These are phyloP conservation scores for Falco concolor DNA, from an alignment of 2,797 vertebrate species.

Conservation along the genomic window DNA sequence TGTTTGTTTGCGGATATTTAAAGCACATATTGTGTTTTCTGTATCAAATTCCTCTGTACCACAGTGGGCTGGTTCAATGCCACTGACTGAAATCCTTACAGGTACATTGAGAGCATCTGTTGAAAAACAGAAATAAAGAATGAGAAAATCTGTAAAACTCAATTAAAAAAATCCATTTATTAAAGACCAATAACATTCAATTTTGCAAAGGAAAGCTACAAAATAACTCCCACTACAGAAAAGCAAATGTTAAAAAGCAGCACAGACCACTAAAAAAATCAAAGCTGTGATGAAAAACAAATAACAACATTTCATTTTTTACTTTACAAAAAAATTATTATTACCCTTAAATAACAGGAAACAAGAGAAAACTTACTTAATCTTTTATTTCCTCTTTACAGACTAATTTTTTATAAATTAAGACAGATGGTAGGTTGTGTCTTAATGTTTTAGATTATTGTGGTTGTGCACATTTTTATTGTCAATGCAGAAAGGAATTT, in stretches of 20 bases:
- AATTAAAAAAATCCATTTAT: neutral
- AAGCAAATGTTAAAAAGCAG: neutral
- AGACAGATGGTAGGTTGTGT: neutral
- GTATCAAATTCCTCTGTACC: slow-evolving; percentile 77
- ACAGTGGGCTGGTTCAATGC: slow-evolving; percentile 70
- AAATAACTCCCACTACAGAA: neutral
- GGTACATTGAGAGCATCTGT: slow-evolving; percentile 86
- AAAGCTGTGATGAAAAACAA: neutral
- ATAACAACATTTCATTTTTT: neutral
- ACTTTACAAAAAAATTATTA: neutral
- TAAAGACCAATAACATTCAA: neutral
- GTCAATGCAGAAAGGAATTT: neutral
- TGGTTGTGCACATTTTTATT: neutral
- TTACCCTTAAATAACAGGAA: neutral
- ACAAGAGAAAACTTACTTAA: neutral
- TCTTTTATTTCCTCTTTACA: neutral
- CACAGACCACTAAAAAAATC: neutral
- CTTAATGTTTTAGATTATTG: neutral
- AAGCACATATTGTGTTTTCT: slow-evolving; percentile 78
- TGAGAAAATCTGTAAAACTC: neutral
- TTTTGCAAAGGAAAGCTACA: neutral
- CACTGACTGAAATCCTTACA: slow-evolving; percentile 80
- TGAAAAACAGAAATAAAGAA: slow-evolving; percentile 26
- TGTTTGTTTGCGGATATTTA: slow-evolving; percentile 81
- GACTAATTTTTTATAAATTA: neutral